A percentile compares a stretch with the other conserved stretches of the same genome.
These are phyloP conservation scores for Ennomos fuscantarius DNA, from an alignment of 2,888 invertebrate genomes.

Conservation along the genomic window DNA sequence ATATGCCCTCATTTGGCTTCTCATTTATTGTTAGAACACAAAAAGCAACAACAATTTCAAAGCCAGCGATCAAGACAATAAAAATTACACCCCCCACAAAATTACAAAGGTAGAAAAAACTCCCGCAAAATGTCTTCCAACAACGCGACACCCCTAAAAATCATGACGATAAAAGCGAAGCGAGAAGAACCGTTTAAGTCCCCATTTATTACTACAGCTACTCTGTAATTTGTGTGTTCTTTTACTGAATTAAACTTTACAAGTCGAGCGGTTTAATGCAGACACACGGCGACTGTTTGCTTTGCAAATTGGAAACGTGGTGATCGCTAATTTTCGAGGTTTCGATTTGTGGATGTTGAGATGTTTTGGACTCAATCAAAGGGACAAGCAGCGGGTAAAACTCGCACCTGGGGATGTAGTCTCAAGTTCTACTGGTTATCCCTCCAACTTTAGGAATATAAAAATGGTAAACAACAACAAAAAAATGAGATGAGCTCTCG, in stretches of 20 bases:
- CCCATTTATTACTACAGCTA: slow-evolving; percentile 53
- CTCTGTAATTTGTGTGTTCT: slow-evolving; percentile 50
- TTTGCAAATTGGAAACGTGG: slow-evolving; percentile 33
- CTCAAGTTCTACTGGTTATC: no score
- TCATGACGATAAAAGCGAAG: slow-evolving; percentile 49
- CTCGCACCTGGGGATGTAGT: no score
- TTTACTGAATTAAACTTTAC: slow-evolving; percentile 38
- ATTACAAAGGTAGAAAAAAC: slow-evolving; percentile 9
- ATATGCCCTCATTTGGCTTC: background rate
- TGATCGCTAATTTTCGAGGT: slow-evolving; percentile 8
- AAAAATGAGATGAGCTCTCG: no score
- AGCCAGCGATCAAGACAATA: background rate
- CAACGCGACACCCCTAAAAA: slow-evolving; percentile 47
- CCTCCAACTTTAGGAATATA: no score
- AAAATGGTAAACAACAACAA: no score
- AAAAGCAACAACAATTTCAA: background rate
- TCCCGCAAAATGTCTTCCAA: background rate
- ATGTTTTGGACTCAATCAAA: no score
- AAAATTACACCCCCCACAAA: slow-evolving; percentile 1
- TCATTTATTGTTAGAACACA: slow-evolving; percentile 2
- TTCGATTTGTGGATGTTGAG: background rate
- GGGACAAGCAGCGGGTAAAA: no score
- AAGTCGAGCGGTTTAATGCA: slow-evolving; percentile 36
- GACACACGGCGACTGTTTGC: slow-evolving; percentile 28
- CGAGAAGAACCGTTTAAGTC: slow-evolving; percentile 59